Evolutionary conservation across 1,140 invertebrate genomes (phyloP), one percentile per base, ranked within the genome.

Genomic region (Drosophila pandora): DNA sequence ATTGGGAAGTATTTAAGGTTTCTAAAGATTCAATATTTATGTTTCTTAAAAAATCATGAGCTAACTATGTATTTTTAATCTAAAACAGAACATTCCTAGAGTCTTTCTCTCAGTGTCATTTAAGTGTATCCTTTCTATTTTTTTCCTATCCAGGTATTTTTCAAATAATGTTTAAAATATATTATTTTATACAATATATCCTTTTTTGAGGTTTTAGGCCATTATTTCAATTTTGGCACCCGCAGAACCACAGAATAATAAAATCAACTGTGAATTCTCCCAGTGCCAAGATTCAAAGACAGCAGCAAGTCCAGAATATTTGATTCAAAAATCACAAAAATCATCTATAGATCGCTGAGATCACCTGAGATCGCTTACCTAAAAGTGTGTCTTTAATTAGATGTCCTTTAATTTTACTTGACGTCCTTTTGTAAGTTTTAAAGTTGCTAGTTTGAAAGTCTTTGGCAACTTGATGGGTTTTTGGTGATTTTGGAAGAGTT

Each of bases 181-280:
- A 43, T 59, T 21, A 0, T 60, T n/a, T 54, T 17, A 32, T 48
- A 37, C 12, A 6, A 28, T 6, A 37, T 67, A 7, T n/a, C 47
- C 1, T 45, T 41, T 57, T 22, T 6, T 10, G 63, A 34, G 61
- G 64, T 32, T 49, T 45, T 22, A 13, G 6, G 61, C 61, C 23
- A 13, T 32, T 41, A 55, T 65, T 79, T 91, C 54, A 69, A 65
- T 67, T 90, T 91, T 91, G 90, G 88, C 90, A 91, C 90, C 84
- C 85, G 90, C 90, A 91, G 90, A 91, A 90, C 90, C 90, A 91
- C 90, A 91, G 90, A 91, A 68, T 87, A 59, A 30, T 53, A 12
- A 73, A 87, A 75, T 65, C 79, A 79, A 91, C 90, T 91, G 90
- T 91, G 90, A 91, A 91, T 91, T 91, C 90, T 91, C 90, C 90